Evolutionary conservation across 2,888 invertebrate genomes (phyloP).

Genomic region (Seira ritae): DNA sequence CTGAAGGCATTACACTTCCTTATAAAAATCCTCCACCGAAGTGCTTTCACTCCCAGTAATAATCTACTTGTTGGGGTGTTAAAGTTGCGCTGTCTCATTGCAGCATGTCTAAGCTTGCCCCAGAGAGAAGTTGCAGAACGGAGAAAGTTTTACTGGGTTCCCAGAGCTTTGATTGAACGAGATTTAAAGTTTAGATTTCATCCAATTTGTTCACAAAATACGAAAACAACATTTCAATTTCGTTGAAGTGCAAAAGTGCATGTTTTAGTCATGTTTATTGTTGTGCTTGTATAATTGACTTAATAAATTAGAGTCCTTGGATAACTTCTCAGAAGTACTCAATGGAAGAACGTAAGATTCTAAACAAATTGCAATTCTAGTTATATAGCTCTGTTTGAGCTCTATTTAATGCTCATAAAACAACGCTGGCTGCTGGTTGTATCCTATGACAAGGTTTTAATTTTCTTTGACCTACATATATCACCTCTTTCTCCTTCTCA

Average conservation of each 20-base stretch:
- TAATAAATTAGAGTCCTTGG: too few species aligned
- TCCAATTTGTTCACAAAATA: too few species aligned
- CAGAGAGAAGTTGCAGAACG: not conserved
- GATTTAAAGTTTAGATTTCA: too few species aligned
- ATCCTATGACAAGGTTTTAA: too few species aligned
- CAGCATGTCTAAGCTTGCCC: not conserved
- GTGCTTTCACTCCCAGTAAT: not conserved
- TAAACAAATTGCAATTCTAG: not conserved
- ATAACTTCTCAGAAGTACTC: not conserved
- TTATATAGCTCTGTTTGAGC: not conserved
- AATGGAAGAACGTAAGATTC: not conserved
- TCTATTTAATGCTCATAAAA: too few species aligned
- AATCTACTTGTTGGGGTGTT: not conserved
- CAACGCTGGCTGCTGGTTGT: too few species aligned
- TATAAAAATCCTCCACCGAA: not conserved
- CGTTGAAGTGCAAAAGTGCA: too few species aligned
- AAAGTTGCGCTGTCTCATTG: slow-evolving; percentile 6
- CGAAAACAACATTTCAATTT: too few species aligned
- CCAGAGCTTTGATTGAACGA: too few species aligned
- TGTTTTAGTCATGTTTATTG: too few species aligned
- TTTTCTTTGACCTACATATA: not conserved
- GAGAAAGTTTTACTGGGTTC: not conserved
- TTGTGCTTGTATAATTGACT: too few species aligned
- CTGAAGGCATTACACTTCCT: not conserved
- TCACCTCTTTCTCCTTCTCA: not conserved